Evolutionary conservation across 1,140 invertebrate species (phyloP), one percentile per base, ranked within the genome.

Genomic region (Drosophila sechellia): DNA sequence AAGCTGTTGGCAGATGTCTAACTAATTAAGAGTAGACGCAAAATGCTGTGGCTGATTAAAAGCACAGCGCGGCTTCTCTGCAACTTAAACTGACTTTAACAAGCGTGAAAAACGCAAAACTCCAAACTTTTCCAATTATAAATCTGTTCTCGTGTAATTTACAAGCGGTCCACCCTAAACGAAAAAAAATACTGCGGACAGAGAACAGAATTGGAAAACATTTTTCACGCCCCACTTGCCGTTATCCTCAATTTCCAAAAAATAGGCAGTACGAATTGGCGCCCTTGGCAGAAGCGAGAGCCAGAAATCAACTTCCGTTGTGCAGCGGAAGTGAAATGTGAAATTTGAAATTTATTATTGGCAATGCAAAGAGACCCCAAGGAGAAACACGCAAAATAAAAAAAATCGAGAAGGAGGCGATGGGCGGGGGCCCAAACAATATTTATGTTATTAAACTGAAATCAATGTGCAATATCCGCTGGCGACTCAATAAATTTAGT

Each of bases 321-420:
- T 73, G 69, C 61, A 77, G 61, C 78, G 80, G 79, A 84, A 79
- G 79, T 75, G 79, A 83, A 83, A 83, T 83, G 75, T 83, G 79
- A 83, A 83, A 83, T 83, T 83, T 70, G 68, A 81, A 77, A 78
- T 83, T 70, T 81, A 81, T 83, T 81, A 72, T 78, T 63, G 74
- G 61, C 53, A 76, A 70, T 76, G 66, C 63, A 66, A 55, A 76
- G 72, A 61, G 65, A 61, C 31, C 25, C 56, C 2, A 42, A 68
- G 50, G 55, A 55, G n/a, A 42, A 49, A 8, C 31, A 31, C 31
- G 53, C 20, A 42, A 48, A 49, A 8, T 8, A 55, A n/a, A 42
- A 48, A 20, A 45, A 34, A 49, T 42, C 17, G 17, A 35, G 13
- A 34, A n/a, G 10, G 5, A 22, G 17, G 20, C 5, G 25, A 37